phyloP scores from a whole-genome alignment of 2,797 vertebrate species.

The Pitangus sulphuratus region DNA sequence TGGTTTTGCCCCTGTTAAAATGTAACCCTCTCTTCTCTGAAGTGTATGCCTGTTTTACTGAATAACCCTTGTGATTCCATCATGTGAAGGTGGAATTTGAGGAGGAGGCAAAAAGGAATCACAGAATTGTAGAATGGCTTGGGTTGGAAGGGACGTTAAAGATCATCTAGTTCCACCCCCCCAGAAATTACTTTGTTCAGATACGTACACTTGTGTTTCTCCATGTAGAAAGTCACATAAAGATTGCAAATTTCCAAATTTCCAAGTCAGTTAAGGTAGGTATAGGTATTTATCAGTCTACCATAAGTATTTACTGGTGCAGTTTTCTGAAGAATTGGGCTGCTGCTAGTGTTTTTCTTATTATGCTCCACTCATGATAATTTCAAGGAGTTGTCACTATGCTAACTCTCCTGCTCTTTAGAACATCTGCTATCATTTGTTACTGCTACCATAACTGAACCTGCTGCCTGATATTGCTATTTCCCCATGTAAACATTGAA shows the following conservation, averaged over 20 bases:
- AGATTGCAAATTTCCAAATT: background rate
- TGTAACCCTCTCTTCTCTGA: background rate
- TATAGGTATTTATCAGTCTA: background rate
- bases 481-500: background rate
- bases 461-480: background rate
- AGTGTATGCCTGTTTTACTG: background rate
- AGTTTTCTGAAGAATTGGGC: background rate
- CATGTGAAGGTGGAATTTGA: background rate
- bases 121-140: background rate
- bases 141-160: background rate
- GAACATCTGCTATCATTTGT: background rate
- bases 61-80: background rate
- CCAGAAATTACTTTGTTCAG: background rate
- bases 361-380: background rate
- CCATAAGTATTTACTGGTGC: background rate
- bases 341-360: background rate
- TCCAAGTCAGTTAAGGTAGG: background rate
- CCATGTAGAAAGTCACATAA: background rate
- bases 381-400: background rate
- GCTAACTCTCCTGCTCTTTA: background rate
- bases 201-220: background rate
- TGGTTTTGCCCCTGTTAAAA: background rate
- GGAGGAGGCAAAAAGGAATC: background rate
- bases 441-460: background rate
- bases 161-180: background rate